Conservation (phyloP, 2,113 vertebrate genomes). For the Psettodes erumei region DNA sequence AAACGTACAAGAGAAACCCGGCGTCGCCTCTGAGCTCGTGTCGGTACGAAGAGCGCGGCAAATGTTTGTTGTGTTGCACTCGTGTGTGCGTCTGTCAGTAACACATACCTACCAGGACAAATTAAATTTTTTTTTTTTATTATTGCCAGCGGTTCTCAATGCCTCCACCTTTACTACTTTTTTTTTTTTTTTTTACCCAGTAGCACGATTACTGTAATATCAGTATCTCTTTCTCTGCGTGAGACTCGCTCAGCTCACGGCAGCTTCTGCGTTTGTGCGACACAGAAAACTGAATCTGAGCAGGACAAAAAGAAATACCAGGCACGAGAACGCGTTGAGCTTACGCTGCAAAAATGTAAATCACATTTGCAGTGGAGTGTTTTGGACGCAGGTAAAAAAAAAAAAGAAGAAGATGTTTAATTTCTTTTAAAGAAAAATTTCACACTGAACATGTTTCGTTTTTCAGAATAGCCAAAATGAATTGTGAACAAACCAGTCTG, state of each 20-base stretch:
- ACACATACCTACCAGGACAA: background rate
- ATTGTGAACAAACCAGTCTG: too few relatives aligned
- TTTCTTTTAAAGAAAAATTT: background rate
- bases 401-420: too few relatives aligned
- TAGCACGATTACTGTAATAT: background rate
- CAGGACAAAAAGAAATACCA: too few relatives aligned
- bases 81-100: background rate
- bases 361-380: too few relatives aligned
- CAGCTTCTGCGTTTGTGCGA: background rate
- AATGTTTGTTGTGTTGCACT: background rate
- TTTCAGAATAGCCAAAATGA: background rate
- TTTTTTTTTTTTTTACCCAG: background rate
- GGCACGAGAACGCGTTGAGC: too few relatives aligned
- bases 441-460: background rate
- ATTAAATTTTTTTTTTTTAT: background rate
- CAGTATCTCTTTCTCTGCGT: background rate
- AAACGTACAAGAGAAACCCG: too few relatives aligned
- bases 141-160: background rate
- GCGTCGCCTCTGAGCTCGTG: too few relatives aligned
- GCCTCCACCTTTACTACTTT: too few relatives aligned
- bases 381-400: too few relatives aligned
- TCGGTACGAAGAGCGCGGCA: too few relatives aligned
- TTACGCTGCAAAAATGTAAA: too few relatives aligned
- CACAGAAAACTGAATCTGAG: background rate
- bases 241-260: background rate